Evolutionary conservation across 2,113 vertebrate species (phyloP).

Genomic region (Chlorodrepanis virens): DNA sequence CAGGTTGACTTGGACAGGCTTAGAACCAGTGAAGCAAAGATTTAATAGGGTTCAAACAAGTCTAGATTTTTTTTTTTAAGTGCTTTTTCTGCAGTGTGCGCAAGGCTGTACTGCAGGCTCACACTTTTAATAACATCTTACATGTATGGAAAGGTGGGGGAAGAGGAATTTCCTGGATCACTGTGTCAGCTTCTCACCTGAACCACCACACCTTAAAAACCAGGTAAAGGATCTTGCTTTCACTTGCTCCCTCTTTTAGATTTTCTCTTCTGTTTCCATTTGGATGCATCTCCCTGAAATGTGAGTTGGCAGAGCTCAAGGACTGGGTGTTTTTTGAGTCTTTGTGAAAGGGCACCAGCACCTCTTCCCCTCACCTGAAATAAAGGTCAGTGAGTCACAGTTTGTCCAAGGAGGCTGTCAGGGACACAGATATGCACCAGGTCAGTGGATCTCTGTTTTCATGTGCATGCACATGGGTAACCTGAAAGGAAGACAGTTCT

Average conservation of each 20-base stretch:
- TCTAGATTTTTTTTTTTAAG: neutral
- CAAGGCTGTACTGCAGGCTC: neutral
- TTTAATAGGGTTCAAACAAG: conserved; percentile 31
- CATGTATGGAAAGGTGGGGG: neutral
- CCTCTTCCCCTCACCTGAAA: neutral
- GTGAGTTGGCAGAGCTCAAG: neutral
- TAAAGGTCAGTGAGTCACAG: neutral
- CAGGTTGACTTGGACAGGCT: conserved; percentile 28
- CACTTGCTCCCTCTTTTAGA: neutral
- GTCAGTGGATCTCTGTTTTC: neutral
- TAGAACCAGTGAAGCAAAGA: conserved; percentile 31
- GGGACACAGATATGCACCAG: fast-evolving
- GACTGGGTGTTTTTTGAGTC: neutral
- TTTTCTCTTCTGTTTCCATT: neutral
- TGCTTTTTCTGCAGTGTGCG: neutral
- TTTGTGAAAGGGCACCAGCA: neutral
- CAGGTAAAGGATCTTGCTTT: neutral
- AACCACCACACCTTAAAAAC: neutral
- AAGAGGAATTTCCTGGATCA: neutral
- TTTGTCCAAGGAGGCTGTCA: neutral
- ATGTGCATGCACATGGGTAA: neutral
- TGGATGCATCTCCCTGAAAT: neutral
- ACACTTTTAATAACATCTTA: neutral
- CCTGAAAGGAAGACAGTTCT: neutral
- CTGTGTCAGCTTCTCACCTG: neutral